These are phyloP conservation scores for Columba janthina DNA, from an alignment of 2,113 vertebrate genomes.

Conservation along the genomic window DNA sequence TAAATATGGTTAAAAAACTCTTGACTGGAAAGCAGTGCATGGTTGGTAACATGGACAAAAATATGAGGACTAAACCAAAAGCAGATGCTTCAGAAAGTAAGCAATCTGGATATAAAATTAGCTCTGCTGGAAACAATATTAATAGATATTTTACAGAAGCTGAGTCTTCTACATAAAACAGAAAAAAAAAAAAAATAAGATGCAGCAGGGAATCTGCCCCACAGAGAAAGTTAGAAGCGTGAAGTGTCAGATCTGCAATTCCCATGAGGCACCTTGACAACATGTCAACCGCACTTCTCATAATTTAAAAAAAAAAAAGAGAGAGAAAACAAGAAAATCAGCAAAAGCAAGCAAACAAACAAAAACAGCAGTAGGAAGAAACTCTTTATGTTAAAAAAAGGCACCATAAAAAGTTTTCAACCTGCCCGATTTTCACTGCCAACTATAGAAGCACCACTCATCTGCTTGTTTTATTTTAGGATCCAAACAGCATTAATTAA, in stretches of 20 bases:
- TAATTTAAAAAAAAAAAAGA: neutral
- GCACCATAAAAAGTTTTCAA: neutral
- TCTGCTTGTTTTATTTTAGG: neutral
- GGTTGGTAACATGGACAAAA: neutral
- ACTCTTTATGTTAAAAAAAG: neutral
- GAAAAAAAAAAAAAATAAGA: neutral
- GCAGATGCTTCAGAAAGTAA: neutral
- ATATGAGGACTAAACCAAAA: neutral
- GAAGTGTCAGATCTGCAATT: neutral
- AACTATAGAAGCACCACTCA: neutral
- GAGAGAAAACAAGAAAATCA: too few relatives aligned
- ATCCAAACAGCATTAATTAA: neutral
- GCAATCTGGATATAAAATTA: neutral
- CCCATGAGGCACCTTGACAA: neutral
- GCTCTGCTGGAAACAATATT: neutral
- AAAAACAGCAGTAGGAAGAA: neutral
- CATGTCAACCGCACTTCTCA: neutral
- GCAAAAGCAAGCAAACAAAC: too few relatives aligned
- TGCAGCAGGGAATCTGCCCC: neutral
- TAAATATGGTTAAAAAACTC: neutral
- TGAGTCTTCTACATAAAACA: neutral
- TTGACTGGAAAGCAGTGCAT: neutral
- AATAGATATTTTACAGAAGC: neutral
- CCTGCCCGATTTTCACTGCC: neutral
- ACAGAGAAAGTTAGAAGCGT: neutral